Percentiles rank a stretch among this genome's conserved stretches.
Conservation (phyloP, 2,797 vertebrate species). For the Fratercula arctica region DNA sequence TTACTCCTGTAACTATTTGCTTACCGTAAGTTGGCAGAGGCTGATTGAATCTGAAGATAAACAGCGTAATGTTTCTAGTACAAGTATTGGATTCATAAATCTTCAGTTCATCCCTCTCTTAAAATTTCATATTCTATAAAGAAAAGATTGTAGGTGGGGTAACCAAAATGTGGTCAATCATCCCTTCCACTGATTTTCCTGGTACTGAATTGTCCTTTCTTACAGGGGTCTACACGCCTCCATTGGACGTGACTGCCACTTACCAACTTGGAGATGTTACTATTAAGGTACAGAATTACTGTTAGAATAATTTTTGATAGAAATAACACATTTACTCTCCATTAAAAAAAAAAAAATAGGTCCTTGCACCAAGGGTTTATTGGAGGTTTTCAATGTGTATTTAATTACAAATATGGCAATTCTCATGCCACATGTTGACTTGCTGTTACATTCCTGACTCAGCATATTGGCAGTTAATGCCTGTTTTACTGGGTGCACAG, state of each 20-base stretch:
- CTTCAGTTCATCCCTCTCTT: not conserved
- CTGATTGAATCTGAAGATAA: not conserved
- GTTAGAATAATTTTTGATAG: not conserved
- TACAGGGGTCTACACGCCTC: rapidly evolving
- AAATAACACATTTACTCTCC: not conserved
- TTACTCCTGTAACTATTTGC: not conserved
- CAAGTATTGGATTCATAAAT: not conserved
- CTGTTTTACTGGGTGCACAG: not conserved
- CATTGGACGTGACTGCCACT: rapidly evolving
- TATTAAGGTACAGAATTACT: not conserved
- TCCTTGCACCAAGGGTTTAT: not conserved
- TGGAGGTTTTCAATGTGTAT: not conserved
- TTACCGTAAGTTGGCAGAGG: not conserved
- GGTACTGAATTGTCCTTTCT: not conserved
- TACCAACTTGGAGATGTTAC: not conserved
- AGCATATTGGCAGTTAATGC: not conserved
- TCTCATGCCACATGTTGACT: not conserved
- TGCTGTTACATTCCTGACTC: not conserved
- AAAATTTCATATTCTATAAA: not conserved
- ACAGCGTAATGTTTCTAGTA: not conserved
- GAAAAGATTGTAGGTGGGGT: not conserved
- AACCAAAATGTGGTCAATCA: not conserved
- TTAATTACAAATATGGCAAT: not conserved
- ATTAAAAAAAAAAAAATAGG: not conserved
- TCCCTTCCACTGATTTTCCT: not conserved